Percentiles rank a stretch among this genome's conserved stretches.
These are phyloP conservation scores for Phrixothrix hirtus DNA, from an alignment of 2,888 invertebrate species.

Conservation along the genomic window DNA sequence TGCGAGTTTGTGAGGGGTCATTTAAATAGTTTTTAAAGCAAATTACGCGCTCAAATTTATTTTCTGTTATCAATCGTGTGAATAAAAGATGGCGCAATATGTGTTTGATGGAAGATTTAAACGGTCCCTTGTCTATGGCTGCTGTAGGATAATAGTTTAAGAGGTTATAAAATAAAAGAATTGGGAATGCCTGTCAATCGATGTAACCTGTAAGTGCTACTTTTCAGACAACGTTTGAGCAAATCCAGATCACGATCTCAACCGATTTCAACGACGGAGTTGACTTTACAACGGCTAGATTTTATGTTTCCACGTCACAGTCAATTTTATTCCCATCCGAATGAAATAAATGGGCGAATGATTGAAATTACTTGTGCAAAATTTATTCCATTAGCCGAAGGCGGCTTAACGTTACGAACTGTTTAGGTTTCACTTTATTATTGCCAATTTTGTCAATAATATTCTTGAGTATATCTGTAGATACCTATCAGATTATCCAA, in stretches of 20 bases:
- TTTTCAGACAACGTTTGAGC: conserved; percentile 23
- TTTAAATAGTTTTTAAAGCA: too few relatives aligned
- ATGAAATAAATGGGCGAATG: background rate
- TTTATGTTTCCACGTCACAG: conserved; percentile 5
- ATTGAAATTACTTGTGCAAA: background rate
- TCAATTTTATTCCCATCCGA: background rate
- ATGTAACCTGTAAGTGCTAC: conserved; percentile 22
- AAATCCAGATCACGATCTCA: conserved; percentile 25
- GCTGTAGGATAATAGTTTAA: conserved; percentile 15
- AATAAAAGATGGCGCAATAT: too few relatives aligned
- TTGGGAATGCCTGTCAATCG: conserved; percentile 21
- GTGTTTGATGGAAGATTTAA: too few relatives aligned
- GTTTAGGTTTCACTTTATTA: too few relatives aligned
- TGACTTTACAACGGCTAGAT: conserved; percentile 8
- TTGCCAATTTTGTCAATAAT: too few relatives aligned
- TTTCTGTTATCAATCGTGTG: too few relatives aligned
- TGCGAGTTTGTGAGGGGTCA: too few relatives aligned
- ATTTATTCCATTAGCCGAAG: too few relatives aligned
- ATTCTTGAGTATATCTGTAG: too few relatives aligned
- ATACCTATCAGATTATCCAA: too few relatives aligned
- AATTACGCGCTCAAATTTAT: too few relatives aligned
- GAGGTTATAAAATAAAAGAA: conserved; percentile 21
- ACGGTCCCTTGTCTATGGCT: conserved; percentile 9
- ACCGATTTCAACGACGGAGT: conserved; percentile 18
- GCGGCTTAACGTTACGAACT: background rate